Percentiles rank a stretch among this genome's conserved stretches.
Evolutionary conservation across 2,888 invertebrate species (phyloP).

Genomic region (Dicycla oo): DNA sequence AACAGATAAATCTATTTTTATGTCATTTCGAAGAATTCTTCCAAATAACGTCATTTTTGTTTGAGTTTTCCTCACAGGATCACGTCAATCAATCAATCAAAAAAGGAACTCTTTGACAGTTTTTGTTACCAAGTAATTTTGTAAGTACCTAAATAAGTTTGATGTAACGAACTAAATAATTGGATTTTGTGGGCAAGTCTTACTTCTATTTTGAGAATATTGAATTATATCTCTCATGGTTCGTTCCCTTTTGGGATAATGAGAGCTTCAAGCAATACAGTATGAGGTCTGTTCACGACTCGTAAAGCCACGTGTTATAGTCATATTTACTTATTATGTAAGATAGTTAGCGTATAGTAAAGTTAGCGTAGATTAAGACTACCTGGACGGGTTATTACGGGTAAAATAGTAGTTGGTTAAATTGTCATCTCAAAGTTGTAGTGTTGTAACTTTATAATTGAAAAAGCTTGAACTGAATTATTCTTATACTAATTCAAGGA

Average conservation of each 20-base stretch:
- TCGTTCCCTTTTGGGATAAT: conserved; percentile 45
- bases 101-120: conserved; percentile 36
- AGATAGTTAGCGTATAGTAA: background rate
- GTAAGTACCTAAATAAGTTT: conserved; percentile 25
- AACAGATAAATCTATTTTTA: conserved; percentile 23
- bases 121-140: conserved; percentile 39
- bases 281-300: conserved; percentile 20
- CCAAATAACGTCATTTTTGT: conserved; percentile 12
- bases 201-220: conserved; percentile 45
- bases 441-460: conserved; percentile 17
- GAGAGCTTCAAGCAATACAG: conserved; percentile 26
- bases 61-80: conserved; percentile 34
- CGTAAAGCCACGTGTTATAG: conserved; percentile 8
- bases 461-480: background rate
- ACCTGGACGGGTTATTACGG: conserved; percentile 9
- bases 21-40: conserved; percentile 7
- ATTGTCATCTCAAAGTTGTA: conserved; percentile 11
- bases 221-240: conserved; percentile 36
- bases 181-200: conserved; percentile 31
- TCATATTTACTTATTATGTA: background rate
- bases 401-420: conserved; percentile 19
- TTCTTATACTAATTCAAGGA: background rate
- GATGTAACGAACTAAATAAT: conserved; percentile 41
- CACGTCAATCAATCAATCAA: conserved; percentile 52
- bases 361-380: conserved; percentile 11